Conservation (phyloP, 1,140 invertebrate species). For the Mycetomoellerius zeteki region DNA sequence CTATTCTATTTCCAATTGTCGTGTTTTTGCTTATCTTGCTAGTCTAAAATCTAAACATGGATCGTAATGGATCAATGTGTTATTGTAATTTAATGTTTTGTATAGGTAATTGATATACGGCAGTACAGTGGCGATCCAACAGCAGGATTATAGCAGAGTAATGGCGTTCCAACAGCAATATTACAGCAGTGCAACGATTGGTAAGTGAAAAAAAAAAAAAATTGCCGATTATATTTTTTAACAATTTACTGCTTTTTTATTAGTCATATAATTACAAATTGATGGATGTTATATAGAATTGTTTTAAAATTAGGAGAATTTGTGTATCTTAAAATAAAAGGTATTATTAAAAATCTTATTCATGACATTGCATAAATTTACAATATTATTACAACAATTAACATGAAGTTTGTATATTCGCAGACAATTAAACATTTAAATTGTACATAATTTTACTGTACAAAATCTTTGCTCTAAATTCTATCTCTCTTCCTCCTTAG, state of each 20-base stretch:
- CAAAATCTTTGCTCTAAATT: background rate
- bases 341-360: background rate
- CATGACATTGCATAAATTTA: background rate
- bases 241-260: background rate
- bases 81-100: slow-evolving; percentile 15
- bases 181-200: background rate
- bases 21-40: too few relatives aligned
- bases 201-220: too few relatives aligned
- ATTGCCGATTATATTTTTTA: background rate
- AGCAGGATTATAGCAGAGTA: background rate
- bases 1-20: too few relatives aligned
- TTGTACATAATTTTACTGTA: background rate
- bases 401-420: background rate
- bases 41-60: background rate
- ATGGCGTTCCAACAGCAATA: background rate
- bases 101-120: background rate
- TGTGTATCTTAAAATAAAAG: background rate
- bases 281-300: background rate
- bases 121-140: background rate
- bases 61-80: background rate
- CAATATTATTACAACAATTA: background rate
- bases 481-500: background rate
- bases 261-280: background rate
- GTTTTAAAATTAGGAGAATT: background rate
- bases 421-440: background rate